phyloP scores from a whole-genome alignment of 2,888 invertebrate species.

The Pasiphila rectangulata region DNA sequence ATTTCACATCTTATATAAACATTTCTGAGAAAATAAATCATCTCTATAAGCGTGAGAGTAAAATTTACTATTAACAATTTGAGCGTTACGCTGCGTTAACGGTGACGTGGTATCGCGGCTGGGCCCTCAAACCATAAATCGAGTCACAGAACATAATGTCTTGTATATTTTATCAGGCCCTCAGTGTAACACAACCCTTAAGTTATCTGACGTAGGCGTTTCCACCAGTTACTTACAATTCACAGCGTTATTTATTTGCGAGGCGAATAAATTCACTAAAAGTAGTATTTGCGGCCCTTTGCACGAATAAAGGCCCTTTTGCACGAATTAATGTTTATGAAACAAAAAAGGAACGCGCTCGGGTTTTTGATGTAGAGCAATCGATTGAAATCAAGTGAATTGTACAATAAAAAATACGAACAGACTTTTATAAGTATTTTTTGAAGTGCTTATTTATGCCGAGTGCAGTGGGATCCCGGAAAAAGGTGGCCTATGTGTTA shows the following conservation, averaged over 20 bases:
- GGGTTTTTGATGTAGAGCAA: conserved; percentile 14
- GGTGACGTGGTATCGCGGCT: not conserved
- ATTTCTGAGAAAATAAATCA: no score
- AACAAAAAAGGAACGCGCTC: conserved; percentile 14
- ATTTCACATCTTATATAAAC: no score
- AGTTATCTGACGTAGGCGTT: conserved; percentile 39
- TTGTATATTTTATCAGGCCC: conserved; percentile 7
- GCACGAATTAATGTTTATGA: conserved; percentile 33
- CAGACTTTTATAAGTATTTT: no score
- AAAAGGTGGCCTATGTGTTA: no score
- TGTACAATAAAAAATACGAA: not conserved
- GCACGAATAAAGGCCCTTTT: conserved; percentile 25
- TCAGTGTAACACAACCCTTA: conserved; percentile 15
- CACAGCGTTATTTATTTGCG: conserved; percentile 63
- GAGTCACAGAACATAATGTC: conserved; percentile 9
- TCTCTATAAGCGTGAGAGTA: no score
- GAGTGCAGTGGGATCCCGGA: no score
- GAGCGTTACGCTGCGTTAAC: not conserved
- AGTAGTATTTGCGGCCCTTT: conserved; percentile 32
- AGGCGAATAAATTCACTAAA: conserved; percentile 63
- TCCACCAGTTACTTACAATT: conserved; percentile 65
- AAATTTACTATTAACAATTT: no score
- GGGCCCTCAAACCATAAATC: conserved; percentile 8
- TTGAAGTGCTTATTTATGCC: no score
- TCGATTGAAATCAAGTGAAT: not conserved